Evolutionary conservation across 30 jellyfish, hydroid and myxozoan genomes (phyloP).

Genomic region (Pelagia noctiluca): DNA sequence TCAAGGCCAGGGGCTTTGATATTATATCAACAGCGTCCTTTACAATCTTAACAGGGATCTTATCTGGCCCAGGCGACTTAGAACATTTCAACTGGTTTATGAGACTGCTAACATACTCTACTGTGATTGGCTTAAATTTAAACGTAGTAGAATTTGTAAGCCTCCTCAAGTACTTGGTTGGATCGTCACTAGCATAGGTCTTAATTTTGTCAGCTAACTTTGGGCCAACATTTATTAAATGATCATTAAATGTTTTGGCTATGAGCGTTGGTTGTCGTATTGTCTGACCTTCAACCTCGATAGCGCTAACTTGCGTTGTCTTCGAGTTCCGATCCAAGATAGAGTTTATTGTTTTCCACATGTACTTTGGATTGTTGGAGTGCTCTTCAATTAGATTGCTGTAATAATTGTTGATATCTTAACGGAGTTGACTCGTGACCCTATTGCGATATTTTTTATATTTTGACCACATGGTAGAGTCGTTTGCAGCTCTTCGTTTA

Average conservation of each 20-base stretch:
- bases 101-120: too few species aligned
- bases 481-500: not conserved
- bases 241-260: conserved; percentile 12
- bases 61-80: too few species aligned
- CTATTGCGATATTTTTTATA: not conserved
- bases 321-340: not conserved
- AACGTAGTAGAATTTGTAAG: too few species aligned
- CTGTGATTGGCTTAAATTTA: too few species aligned
- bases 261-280: not conserved
- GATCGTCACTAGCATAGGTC: conserved; percentile 12
- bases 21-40: too few species aligned
- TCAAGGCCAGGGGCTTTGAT: too few species aligned
- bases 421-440: conserved; percentile 23
- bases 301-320: too few species aligned
- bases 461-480: not conserved
- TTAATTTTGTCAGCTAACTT: conserved; percentile 28
- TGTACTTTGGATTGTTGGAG: conserved; percentile 10
- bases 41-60: too few species aligned
- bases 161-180: not conserved
- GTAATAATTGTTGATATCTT: conserved; percentile 7
- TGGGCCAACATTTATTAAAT: not conserved
- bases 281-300: not conserved
- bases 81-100: too few species aligned
- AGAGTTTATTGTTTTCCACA: conserved; percentile 32
- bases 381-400: conserved; percentile 31